phyloP scores from a whole-genome alignment of 2,888 invertebrate species.

The Sussaba pulchella region DNA sequence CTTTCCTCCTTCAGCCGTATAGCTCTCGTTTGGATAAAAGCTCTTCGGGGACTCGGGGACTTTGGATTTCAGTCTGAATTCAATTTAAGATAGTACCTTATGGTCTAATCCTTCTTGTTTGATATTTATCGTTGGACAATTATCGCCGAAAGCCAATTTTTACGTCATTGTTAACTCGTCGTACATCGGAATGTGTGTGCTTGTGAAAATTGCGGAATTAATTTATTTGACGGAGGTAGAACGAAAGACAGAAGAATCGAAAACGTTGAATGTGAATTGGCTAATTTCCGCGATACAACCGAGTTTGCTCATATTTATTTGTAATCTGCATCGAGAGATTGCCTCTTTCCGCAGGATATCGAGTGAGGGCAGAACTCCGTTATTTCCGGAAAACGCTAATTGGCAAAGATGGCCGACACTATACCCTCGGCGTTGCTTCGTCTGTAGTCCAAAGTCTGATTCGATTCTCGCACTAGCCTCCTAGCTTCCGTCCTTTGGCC shows the following conservation, averaged over 20 bases:
- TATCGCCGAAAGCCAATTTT: slow-evolving; percentile 46
- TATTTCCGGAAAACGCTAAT: slow-evolving; percentile 78
- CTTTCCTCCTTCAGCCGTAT: slow-evolving; percentile 32
- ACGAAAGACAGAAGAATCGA: slow-evolving; percentile 36
- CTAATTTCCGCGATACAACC: slow-evolving; percentile 77
- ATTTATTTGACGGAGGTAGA: slow-evolving; percentile 11
- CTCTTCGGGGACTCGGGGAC: slow-evolving; percentile 64
- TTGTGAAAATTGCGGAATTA: not conserved
- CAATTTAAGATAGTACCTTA: slow-evolving; percentile 67
- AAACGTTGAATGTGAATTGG: slow-evolving; percentile 70
- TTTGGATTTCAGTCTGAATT: slow-evolving; percentile 67
- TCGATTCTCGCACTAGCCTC: not conserved
- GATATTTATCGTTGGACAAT: slow-evolving; percentile 64
- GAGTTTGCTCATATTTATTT: slow-evolving; percentile 76
- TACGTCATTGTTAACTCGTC: slow-evolving; percentile 24
- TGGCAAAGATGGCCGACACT: slow-evolving; percentile 67
- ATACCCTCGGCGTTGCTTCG: slow-evolving; percentile 18
- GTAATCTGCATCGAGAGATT: slow-evolving; percentile 80
- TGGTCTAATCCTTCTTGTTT: slow-evolving; percentile 63
- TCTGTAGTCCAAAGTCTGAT: slow-evolving; percentile 27
- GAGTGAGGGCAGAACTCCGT: slow-evolving; percentile 73
- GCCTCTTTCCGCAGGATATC: slow-evolving; percentile 79
- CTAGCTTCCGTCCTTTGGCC: no score
- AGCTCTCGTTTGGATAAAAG: slow-evolving; percentile 67
- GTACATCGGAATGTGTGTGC: slow-evolving; percentile 29